Conservation (phyloP, 2,888 invertebrate species). For the Acronicta psi region DNA sequence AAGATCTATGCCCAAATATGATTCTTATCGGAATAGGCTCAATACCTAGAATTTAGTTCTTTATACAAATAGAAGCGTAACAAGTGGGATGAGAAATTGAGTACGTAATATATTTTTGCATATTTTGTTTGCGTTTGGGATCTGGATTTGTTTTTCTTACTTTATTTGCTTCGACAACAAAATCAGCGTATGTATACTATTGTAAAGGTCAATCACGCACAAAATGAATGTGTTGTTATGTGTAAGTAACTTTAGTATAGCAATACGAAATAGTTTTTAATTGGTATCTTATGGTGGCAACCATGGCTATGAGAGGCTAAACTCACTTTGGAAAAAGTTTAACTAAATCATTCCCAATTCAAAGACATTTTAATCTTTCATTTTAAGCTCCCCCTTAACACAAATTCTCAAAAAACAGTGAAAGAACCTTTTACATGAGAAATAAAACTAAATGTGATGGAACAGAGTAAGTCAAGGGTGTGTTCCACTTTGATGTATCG, state of each 20-base stretch:
- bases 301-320: too few species aligned
- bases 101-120: not conserved
- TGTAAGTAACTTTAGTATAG: too few species aligned
- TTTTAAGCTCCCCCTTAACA: too few species aligned
- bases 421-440: not conserved
- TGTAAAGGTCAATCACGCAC: not conserved
- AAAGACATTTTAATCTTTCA: too few species aligned
- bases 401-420: too few species aligned
- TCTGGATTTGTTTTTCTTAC: not conserved
- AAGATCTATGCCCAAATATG: constrained; percentile 8
- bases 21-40: constrained; percentile 9
- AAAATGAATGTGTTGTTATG: too few species aligned
- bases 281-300: too few species aligned
- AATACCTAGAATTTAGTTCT: not conserved
- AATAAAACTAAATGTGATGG: not conserved
- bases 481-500: constrained; percentile 17
- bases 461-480: not conserved
- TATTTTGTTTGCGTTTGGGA: constrained; percentile 1
- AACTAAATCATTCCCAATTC: too few species aligned
- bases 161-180: constrained; percentile 5
- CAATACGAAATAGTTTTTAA: too few species aligned
- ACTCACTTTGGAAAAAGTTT: too few species aligned
- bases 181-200: not conserved
- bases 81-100: constrained; percentile 10
- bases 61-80: constrained; percentile 3